These are phyloP conservation scores for Protaetia brevitarsis DNA, from an alignment of 1,140 invertebrate species.

Conservation along the genomic window DNA sequence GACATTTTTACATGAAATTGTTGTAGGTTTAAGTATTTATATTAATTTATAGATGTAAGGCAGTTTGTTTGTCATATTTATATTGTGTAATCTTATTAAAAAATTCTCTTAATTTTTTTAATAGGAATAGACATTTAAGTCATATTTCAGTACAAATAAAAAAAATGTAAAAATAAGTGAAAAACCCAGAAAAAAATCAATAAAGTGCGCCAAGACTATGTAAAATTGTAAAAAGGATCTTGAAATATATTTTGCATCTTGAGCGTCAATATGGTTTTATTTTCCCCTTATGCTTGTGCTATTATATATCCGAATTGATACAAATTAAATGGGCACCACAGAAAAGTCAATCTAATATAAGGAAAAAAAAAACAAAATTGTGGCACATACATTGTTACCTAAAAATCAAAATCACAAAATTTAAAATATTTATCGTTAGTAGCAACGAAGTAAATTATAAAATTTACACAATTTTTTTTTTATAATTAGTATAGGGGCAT, in stretches of 20 bases:
- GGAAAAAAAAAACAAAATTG: too few relatives aligned
- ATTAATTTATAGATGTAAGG: conserved; percentile 29
- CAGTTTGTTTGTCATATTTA: conserved; percentile 27
- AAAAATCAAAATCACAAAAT: background rate
- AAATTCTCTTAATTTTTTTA: conserved; percentile 29
- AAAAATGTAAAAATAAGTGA: conserved; percentile 28
- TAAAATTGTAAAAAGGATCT: conserved; percentile 22
- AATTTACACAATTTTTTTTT: background rate
- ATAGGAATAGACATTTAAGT: conserved; percentile 33
- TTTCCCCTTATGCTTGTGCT: background rate
- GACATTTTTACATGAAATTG: conserved; percentile 28
- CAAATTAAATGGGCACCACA: too few relatives aligned
- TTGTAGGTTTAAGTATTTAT: conserved; percentile 32
- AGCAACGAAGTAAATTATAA: too few relatives aligned
- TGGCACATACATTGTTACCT: too few relatives aligned
- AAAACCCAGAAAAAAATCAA: conserved; percentile 28
- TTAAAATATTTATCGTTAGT: background rate
- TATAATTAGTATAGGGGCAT: background rate
- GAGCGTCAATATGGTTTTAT: conserved; percentile 19
- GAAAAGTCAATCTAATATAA: too few relatives aligned
- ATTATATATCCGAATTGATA: too few relatives aligned
- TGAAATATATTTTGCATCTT: conserved; percentile 29
- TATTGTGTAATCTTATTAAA: conserved; percentile 33
- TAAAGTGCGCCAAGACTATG: conserved; percentile 28
- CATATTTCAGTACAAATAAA: conserved; percentile 31